Evolutionary conservation across 2,888 invertebrate species (phyloP).

Genomic region (Apeira syringaria): DNA sequence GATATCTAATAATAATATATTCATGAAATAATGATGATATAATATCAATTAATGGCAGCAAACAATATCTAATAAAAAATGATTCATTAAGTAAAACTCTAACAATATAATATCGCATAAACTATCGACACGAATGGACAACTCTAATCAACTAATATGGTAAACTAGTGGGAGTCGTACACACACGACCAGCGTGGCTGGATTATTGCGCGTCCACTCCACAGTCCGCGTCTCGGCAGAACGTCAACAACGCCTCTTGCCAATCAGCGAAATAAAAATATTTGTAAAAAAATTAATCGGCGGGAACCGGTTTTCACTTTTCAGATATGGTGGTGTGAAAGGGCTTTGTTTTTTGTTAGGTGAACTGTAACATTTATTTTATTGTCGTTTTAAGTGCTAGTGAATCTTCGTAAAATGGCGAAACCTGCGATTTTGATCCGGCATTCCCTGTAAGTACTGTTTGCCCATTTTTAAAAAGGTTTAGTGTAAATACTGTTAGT

Average conservation of each 20-base stretch:
- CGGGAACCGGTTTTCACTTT: conserved; percentile 15
- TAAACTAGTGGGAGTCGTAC: conserved; percentile 40
- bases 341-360: conserved; percentile 27
- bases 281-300: conserved; percentile 25
- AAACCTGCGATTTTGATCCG: conserved; percentile 49
- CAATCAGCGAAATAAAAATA: conserved; percentile 23
- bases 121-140: conserved; percentile 30
- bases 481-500: too few relatives aligned
- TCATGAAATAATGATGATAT: too few relatives aligned
- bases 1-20: too few relatives aligned
- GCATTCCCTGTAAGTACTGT: conserved; percentile 55
- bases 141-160: conserved; percentile 45
- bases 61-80: too few relatives aligned
- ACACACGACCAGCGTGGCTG: conserved; percentile 40
- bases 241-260: conserved; percentile 6
- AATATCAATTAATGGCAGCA: too few relatives aligned
- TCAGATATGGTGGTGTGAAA: conserved; percentile 31
- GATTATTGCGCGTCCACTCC: conserved; percentile 54
- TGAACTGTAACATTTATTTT: conserved; percentile 22
- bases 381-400: conserved; percentile 12
- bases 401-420: conserved; percentile 40
- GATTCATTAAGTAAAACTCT: too few relatives aligned
- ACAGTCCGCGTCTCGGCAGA: conserved; percentile 11
- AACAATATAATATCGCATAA: conserved; percentile 4
- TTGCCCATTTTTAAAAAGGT: too few relatives aligned